These are phyloP conservation scores for Vireo griseus DNA, from an alignment of 2,797 vertebrate species.

Conservation along the genomic window DNA sequence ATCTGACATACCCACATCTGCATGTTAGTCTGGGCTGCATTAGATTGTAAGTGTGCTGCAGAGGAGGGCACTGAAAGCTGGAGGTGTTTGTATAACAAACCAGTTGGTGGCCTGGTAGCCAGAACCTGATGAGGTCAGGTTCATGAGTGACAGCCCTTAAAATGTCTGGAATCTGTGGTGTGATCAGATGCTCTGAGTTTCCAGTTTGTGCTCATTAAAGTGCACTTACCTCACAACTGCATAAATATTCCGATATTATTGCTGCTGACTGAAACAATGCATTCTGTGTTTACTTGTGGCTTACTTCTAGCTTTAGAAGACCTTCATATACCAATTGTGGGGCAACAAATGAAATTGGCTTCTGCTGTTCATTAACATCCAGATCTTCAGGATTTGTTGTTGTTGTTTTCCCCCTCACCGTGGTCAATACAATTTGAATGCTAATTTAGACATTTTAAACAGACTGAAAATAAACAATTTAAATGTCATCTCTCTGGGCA, in stretches of 20 bases:
- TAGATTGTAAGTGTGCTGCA: not conserved
- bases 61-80: not conserved
- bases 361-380: not conserved
- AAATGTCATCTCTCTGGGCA: not conserved
- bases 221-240: not conserved
- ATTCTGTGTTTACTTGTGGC: not conserved
- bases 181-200: not conserved
- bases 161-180: not conserved
- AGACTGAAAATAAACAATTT: not conserved
- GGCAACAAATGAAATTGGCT: not conserved
- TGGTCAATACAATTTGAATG: not conserved
- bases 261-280: not conserved
- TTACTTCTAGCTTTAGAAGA: not conserved
- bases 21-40: not conserved
- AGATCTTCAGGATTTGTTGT: not conserved
- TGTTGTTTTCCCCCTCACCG: not conserved
- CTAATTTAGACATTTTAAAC: not conserved
- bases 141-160: not conserved
- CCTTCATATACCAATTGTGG: not conserved
- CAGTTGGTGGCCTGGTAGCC: not conserved
- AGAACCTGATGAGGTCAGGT: accelerated
- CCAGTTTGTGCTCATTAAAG: accelerated
- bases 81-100: not conserved
- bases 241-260: not conserved
- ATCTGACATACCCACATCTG: not conserved